Percentiles rank a stretch among this genome's conserved stretches.
These are phyloP conservation scores for Coracias cyanogaster DNA, from an alignment of 2,797 vertebrate genomes.

Conservation along the genomic window DNA sequence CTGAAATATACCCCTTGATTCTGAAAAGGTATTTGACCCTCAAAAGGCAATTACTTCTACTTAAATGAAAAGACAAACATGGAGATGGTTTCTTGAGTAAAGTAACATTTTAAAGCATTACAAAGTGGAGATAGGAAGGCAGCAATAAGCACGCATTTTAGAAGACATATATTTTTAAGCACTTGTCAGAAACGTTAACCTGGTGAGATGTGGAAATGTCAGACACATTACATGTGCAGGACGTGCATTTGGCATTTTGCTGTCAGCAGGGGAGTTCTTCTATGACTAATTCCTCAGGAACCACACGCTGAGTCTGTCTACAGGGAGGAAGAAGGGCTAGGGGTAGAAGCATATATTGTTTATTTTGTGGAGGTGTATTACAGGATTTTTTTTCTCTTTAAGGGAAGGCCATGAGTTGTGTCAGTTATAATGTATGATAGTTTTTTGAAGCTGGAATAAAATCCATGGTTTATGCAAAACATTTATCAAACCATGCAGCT, in stretches of 20 bases:
- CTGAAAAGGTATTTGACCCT: slow-evolving; percentile 66
- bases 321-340: slow-evolving; percentile 62
- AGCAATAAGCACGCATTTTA: slow-evolving; percentile 34
- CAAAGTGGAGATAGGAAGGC: slow-evolving; percentile 23
- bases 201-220: slow-evolving; percentile 83
- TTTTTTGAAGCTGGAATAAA: slow-evolving; percentile 43
- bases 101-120: slow-evolving; percentile 43
- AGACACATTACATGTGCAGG: slow-evolving; percentile 80
- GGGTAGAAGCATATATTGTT: slow-evolving; percentile 60
- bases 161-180: slow-evolving; percentile 70
- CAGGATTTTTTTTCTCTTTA: slow-evolving; percentile 37
- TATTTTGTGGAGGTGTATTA: slow-evolving; percentile 55
- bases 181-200: slow-evolving; percentile 77
- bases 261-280: slow-evolving; percentile 81
- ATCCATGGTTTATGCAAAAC: not conserved
- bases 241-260: slow-evolving; percentile 82
- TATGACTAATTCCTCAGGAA: slow-evolving; percentile 80
- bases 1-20: slow-evolving; percentile 58
- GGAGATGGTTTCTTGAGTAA: slow-evolving; percentile 55
- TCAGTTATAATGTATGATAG: slow-evolving; percentile 26
- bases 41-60: slow-evolving; percentile 72
- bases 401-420: slow-evolving; percentile 54
- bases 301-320: slow-evolving; percentile 78
- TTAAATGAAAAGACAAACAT: slow-evolving; percentile 67
- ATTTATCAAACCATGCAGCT: slow-evolving; percentile 5